Conservation (phyloP, 2,797 vertebrate species). For the Aratinga solstitialis region DNA sequence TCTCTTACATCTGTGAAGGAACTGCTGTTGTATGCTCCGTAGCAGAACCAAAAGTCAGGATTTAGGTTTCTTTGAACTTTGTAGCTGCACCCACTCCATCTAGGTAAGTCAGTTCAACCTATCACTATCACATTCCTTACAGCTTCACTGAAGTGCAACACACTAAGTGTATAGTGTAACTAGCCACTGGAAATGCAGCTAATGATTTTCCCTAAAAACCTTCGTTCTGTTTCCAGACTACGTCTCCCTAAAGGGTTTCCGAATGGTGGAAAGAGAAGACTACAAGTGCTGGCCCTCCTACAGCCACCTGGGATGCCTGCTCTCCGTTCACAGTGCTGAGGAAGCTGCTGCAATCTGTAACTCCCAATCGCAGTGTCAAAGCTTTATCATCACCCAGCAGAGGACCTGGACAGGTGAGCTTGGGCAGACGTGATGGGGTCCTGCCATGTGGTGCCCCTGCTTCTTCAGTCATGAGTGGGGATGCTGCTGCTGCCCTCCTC, state of each 20-base stretch:
- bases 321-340: conserved; percentile 81
- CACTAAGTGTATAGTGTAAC: rapidly evolving
- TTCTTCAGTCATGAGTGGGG: rapidly evolving
- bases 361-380: conserved; percentile 81
- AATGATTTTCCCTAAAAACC: neutral
- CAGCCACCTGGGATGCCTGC: conserved; percentile 85
- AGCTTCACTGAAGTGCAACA: neutral
- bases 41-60: neutral
- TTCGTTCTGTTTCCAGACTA: conserved; percentile 77
- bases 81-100: neutral
- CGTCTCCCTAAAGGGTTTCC: conserved; percentile 78
- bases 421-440: neutral
- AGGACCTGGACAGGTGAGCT: conserved; percentile 88
- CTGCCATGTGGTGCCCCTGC: neutral
- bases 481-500: neutral
- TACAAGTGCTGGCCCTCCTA: conserved; percentile 92
- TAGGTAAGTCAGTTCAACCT: neutral
- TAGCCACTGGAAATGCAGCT: neutral
- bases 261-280: conserved; percentile 73
- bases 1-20: neutral
- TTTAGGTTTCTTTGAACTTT: neutral
- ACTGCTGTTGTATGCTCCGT: neutral
- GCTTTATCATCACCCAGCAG: conserved; percentile 81
- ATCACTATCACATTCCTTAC: neutral
- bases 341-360: conserved; percentile 86